phyloP scores from a whole-genome alignment of 1,140 invertebrate genomes.

The Drosophila subobscura region DNA sequence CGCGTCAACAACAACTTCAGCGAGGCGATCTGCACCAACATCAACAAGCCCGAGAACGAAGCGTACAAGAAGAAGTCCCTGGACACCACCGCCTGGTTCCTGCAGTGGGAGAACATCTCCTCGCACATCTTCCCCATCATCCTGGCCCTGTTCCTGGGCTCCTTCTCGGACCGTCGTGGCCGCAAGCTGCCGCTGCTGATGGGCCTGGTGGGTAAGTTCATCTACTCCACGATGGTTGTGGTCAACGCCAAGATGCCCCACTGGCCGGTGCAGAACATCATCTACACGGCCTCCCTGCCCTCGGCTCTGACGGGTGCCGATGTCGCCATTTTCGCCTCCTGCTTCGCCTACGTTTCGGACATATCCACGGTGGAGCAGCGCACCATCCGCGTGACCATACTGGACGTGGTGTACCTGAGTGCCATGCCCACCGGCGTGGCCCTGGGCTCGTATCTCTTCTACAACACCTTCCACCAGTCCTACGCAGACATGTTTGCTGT shows the following conservation, averaged over 20 bases:
- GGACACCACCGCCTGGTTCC: slow-evolving; percentile 88
- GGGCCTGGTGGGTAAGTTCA: slow-evolving; percentile 89
- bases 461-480: slow-evolving; percentile 85
- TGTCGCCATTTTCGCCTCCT: slow-evolving; percentile 89
- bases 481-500: slow-evolving; percentile 89
- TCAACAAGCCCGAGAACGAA: slow-evolving; percentile 83
- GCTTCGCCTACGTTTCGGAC: slow-evolving; percentile 90
- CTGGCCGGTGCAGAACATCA: slow-evolving; percentile 90
- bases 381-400: slow-evolving; percentile 88
- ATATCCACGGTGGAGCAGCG: slow-evolving; percentile 86
- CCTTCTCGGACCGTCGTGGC: slow-evolving; percentile 89
- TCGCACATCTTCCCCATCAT: slow-evolving; percentile 88
- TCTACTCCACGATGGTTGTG: slow-evolving; percentile 89
- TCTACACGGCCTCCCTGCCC: slow-evolving; percentile 89
- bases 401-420: slow-evolving; percentile 89
- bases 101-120: slow-evolving; percentile 90
- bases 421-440: slow-evolving; percentile 90
- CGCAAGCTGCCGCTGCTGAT: slow-evolving; percentile 86
- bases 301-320: slow-evolving; percentile 89
- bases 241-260: slow-evolving; percentile 86
- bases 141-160: slow-evolving; percentile 89
- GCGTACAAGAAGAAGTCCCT: slow-evolving; percentile 87
- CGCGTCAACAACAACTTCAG: slow-evolving; percentile 88
- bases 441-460: slow-evolving; percentile 86
- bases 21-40: slow-evolving; percentile 87